phyloP scores from a whole-genome alignment of 2,113 vertebrate species.

The Apeltes quadracus region DNA sequence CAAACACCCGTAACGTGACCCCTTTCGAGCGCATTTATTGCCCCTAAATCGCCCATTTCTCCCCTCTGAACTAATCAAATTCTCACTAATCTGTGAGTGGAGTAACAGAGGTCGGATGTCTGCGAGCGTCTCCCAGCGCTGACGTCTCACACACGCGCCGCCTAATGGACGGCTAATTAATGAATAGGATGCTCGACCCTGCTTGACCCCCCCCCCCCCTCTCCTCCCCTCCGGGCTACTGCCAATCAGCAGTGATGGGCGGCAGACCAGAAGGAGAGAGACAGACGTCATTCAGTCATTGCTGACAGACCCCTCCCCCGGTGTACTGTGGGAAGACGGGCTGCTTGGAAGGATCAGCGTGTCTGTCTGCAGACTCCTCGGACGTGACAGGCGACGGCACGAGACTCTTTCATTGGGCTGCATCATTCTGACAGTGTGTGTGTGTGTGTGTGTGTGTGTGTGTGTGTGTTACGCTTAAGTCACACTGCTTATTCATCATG shows the following conservation, averaged over 20 bases:
- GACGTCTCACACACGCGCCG: slow-evolving; percentile 48
- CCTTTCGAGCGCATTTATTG: too few species aligned
- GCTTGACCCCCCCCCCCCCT: slow-evolving; percentile 14
- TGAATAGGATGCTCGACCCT: slow-evolving; percentile 55
- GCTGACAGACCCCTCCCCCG: not conserved
- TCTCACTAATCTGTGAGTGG: not conserved
- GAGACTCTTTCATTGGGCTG: slow-evolving; percentile 49
- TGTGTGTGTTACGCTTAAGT: slow-evolving; percentile 38
- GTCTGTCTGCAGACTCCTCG: slow-evolving; percentile 45
- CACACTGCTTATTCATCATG: slow-evolving; percentile 62
- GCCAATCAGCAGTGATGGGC: slow-evolving; percentile 63
- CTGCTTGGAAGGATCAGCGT: slow-evolving; percentile 63
- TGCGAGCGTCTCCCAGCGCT: slow-evolving; percentile 20
- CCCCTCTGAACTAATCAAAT: not conserved
- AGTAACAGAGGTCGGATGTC: slow-evolving; percentile 17
- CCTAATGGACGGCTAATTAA: slow-evolving; percentile 71
- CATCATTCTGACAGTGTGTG: slow-evolving; percentile 31
- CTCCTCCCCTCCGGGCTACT: slow-evolving; percentile 66
- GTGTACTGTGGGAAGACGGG: slow-evolving; percentile 58
- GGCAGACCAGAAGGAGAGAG: slow-evolving; percentile 42
- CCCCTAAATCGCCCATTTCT: not conserved
- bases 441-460: slow-evolving; percentile 21
- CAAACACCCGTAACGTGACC: not conserved
- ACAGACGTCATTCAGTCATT: slow-evolving; percentile 51
- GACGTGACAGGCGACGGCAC: slow-evolving; percentile 53